Evolutionary conservation across 2,888 invertebrate genomes (phyloP), one percentile per base, ranked within the genome.

Genomic region (Leptopilina myrica): DNA sequence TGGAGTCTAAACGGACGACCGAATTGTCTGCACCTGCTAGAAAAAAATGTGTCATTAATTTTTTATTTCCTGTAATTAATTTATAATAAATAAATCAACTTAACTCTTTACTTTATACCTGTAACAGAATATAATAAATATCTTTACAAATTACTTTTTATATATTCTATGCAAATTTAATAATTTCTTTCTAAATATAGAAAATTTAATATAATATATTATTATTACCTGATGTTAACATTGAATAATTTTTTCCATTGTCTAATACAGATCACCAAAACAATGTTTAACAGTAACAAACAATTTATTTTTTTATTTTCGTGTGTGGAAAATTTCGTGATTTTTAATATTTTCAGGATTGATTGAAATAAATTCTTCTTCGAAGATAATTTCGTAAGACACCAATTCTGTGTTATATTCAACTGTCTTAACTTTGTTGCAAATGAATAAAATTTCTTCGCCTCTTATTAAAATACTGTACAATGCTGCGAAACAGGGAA

Each of bases 291-390:
- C 15, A 6, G n/a, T 59, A 7, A 59, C 59, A n/a, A 6, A 59
- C 15, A 59, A 59, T n/a, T 59, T 59, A 7, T 5, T 7, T 59
- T 7, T 14, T 5, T 15, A 59, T 59, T 15, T 59, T 5, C 15
- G 59, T 7, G n/a, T n/a, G 7, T 59, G 59, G n/a, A 59, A 59
- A n/a, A 59, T n/a, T 59, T 59, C 59, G n/a, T 59, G 59, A 59
- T 59, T 59, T 4, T 6, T 59, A n/a, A 59, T n/a, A n/a, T 59
- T n/a, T 7, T n/a, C n/a, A 5, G 59, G 59, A 59, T 59, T 59
- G 15, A 59, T n/a, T n/a, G n/a, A 6, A 7, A 14, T 7, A n/a
- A 59, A n/a, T 7, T 59, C 59, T 14, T 59, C n/a, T 3, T 14
- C 4, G 5, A 59, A 5, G n/a, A 15, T 59, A 5, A 59, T 15